A percentile compares a stretch with the other conserved stretches of the same genome.
Conservation (phyloP, 2,888 invertebrate genomes). For the Synergus laeviventris region DNA sequence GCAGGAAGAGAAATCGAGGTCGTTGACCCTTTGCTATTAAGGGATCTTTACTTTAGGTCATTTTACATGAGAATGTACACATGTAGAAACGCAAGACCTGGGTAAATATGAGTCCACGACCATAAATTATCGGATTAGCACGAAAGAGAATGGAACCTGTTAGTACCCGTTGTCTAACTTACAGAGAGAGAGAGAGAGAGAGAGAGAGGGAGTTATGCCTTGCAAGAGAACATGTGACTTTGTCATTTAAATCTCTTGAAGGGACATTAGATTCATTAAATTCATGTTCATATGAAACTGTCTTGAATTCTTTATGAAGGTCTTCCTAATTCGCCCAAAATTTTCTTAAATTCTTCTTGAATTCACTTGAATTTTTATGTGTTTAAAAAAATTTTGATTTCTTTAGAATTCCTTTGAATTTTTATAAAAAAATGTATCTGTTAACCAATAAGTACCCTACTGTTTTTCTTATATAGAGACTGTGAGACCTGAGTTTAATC, state of each 20-base stretch:
- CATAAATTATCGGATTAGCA: constrained; percentile 18
- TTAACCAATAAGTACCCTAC: too few relatives aligned
- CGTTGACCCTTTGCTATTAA: neutral
- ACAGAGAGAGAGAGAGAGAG: neutral
- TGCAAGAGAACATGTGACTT: neutral
- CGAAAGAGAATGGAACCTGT: constrained; percentile 1
- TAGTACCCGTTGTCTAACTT: neutral
- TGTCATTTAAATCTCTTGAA: neutral
- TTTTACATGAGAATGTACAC: neutral
- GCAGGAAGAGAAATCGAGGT: constrained; percentile 43
- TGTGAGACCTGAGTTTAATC: too few relatives aligned
- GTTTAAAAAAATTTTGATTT: too few relatives aligned
- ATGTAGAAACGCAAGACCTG: neutral
- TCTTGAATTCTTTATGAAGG: too few relatives aligned
- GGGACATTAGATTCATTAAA: too few relatives aligned
- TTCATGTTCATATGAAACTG: too few relatives aligned
- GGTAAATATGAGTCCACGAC: neutral
- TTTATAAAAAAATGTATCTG: too few relatives aligned
- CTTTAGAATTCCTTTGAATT: too few relatives aligned
- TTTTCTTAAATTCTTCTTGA: too few relatives aligned
- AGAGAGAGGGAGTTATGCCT: neutral
- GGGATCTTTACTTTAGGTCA: constrained; percentile 1
- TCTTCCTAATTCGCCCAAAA: too few relatives aligned
- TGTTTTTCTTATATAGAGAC: too few relatives aligned
- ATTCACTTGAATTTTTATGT: too few relatives aligned